Conservation (phyloP, 2,888 invertebrate species). For the Drosophila ezoana region DNA sequence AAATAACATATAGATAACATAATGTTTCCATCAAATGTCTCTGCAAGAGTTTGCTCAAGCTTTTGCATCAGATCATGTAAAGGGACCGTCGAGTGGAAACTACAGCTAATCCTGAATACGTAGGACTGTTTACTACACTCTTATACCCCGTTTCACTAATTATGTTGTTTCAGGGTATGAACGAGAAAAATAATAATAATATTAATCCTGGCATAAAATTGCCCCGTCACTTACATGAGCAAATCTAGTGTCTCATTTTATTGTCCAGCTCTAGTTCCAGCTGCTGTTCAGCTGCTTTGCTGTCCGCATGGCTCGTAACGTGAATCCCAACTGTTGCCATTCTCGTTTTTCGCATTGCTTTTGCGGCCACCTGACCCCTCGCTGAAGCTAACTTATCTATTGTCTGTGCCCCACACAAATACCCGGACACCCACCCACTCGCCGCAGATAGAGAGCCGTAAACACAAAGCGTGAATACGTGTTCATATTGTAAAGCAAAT, state of each 20-base stretch:
- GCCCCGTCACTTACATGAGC: constrained; percentile 35
- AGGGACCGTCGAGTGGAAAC: too few relatives aligned
- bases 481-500: constrained; percentile 73
- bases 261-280: constrained; percentile 17
- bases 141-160: too few relatives aligned
- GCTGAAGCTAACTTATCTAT: constrained; percentile 47
- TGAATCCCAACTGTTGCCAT: constrained; percentile 45
- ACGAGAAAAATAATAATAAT: background rate
- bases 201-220: constrained; percentile 26
- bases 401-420: constrained; percentile 60
- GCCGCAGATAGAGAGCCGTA: constrained; percentile 1
- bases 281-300: background rate
- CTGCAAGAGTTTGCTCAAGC: too few relatives aligned
- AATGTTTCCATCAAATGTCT: too few relatives aligned
- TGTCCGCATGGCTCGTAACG: constrained; percentile 28
- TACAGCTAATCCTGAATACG: too few relatives aligned
- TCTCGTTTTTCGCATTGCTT: constrained; percentile 1
- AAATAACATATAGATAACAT: too few relatives aligned
- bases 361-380: constrained; percentile 33
- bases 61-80: too few relatives aligned
- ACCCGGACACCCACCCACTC: constrained; percentile 27
- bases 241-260: constrained; percentile 40
- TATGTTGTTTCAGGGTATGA: constrained; percentile 2
- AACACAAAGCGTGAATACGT: constrained; percentile 51
- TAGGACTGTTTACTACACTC: background rate